These are phyloP conservation scores for Zootermopsis nevadensis DNA, from an alignment of 2,888 invertebrate species.

Conservation along the genomic window DNA sequence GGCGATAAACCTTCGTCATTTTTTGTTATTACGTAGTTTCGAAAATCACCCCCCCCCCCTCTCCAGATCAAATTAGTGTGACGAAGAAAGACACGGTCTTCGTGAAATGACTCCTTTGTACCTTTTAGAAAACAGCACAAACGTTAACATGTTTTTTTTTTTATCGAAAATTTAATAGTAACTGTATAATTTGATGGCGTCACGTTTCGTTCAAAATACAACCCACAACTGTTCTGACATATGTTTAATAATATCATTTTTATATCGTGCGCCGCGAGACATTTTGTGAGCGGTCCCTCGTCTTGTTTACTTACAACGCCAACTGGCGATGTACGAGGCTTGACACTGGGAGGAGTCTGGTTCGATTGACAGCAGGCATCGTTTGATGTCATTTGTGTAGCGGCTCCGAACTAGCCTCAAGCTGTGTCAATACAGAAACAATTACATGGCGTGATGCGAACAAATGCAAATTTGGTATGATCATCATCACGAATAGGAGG, in stretches of 20 bases:
- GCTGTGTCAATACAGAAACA: constrained; percentile 45
- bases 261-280: constrained; percentile 31
- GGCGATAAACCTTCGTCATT: too few species aligned
- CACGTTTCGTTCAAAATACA: background rate
- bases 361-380: background rate
- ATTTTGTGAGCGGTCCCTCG: background rate
- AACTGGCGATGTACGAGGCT: background rate
- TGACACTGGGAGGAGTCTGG: constrained; percentile 39
- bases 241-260: constrained; percentile 27
- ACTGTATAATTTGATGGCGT: too few species aligned
- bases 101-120: too few species aligned
- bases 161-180: too few species aligned
- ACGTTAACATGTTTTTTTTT: too few species aligned
- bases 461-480: constrained; percentile 4
- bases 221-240: background rate
- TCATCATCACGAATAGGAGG: background rate
- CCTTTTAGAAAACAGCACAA: too few species aligned
- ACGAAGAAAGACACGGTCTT: too few species aligned
- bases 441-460: constrained; percentile 15
- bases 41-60: too few species aligned
- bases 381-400: constrained; percentile 33
- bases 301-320: background rate
- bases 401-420: constrained; percentile 39
- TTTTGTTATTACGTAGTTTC: too few species aligned
- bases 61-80: too few species aligned